Percentiles rank a stretch among this genome's conserved stretches.
Evolutionary conservation across 2,797 vertebrate species (phyloP).

Genomic region (Euthynnus affinis): DNA sequence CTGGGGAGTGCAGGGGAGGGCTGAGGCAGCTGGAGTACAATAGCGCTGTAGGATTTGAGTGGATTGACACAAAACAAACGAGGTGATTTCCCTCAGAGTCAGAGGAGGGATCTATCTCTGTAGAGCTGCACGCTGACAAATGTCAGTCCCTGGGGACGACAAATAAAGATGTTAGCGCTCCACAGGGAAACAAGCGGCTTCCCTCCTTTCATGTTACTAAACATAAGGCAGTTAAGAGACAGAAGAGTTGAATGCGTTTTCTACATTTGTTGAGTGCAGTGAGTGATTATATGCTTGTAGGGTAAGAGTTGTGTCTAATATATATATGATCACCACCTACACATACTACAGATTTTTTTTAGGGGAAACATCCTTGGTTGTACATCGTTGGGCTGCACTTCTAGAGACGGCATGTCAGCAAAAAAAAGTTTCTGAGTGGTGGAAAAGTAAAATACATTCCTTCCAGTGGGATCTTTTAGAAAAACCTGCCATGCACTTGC

Average conservation of each 20-base stretch:
- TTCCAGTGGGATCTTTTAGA: not conserved
- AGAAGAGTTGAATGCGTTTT: not conserved
- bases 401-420: too few relatives aligned
- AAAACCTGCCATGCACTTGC: not conserved
- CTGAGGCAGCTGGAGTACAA: slow-evolving; percentile 47
- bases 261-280: not conserved
- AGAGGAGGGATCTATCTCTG: slow-evolving; percentile 71
- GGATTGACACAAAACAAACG: slow-evolving; percentile 84
- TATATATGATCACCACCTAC: not conserved
- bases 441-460: not conserved
- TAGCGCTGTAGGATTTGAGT: slow-evolving; percentile 70
- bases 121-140: slow-evolving; percentile 74
- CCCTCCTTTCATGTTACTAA: slow-evolving; percentile 74
- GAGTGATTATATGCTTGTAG: not conserved
- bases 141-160: slow-evolving; percentile 75
- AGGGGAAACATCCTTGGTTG: not conserved
- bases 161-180: slow-evolving; percentile 83
- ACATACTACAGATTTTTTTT: not conserved
- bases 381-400: not conserved
- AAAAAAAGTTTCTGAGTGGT: not conserved
- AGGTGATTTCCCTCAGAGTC: slow-evolving; percentile 77
- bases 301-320: not conserved
- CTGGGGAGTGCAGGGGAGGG: slow-evolving; percentile 52
- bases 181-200: slow-evolving; percentile 67
- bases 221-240: slow-evolving; percentile 46